Evolutionary conservation across 2,797 vertebrate genomes (phyloP), one percentile per base, ranked within the genome.

Genomic region (Alosa sapidissima): DNA sequence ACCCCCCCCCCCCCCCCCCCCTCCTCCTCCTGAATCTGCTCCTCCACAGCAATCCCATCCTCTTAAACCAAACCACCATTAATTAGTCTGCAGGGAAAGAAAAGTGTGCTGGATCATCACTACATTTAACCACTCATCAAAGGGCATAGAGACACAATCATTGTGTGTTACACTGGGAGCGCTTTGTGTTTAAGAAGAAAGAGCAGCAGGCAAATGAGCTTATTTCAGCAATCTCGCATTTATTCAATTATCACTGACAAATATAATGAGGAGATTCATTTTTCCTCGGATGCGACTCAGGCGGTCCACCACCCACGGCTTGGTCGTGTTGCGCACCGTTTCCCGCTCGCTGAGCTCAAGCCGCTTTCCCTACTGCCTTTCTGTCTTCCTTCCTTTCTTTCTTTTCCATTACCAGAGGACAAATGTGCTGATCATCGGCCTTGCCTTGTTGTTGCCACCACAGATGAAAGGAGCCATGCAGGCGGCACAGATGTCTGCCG

Each of bases 221-320:
- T 78, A 78, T 78, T 78, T 47, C 72, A 78, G 72, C 72, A 10
- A 78, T 47, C 41, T 78, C 16, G 36, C 72, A 8, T 78, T 78
- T 78, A 78, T 78, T 78, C 72, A 78, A 78, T 78, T 78, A 78
- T 78, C 72, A 9, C 41, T 5, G 16, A 21, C 72, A 78, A 78
- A 78, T 78, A 78, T 78, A 78, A 78, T 47, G 72, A 47, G 72
- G 72, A 41, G 36, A 78, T 78, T 19, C 72, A 78, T 78, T 47
- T 78, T 78, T 21, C 72, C 41, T 41, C 72, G 9, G 72, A 45
- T 47, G 72, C 72, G 28, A 45, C 72, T 78, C 14, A 47, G 72
- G 36, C 41, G 72, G 72, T 78, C 14, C 5, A 13, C 72, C 72
- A 47, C 72, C 72, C 72, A 78, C 36, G 72, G 72, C 41, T 78